These are phyloP conservation scores for Malacosoma neustria DNA, from an alignment of 2,888 invertebrate species.

Conservation along the genomic window DNA sequence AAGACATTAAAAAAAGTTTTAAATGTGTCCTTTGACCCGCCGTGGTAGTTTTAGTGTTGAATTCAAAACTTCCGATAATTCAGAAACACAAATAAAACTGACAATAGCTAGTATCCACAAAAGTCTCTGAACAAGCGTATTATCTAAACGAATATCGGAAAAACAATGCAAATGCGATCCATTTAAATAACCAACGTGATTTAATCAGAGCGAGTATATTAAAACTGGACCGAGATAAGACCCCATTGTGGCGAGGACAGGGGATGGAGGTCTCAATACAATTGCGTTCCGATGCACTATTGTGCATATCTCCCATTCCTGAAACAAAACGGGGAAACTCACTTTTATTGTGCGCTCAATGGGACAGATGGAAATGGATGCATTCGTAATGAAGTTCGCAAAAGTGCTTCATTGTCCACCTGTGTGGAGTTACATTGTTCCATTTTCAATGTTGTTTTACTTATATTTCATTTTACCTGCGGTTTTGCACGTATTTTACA, in stretches of 20 bases:
- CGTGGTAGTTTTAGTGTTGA: too few species aligned
- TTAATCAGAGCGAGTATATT: constrained; percentile 42
- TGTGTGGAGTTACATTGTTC: constrained; percentile 4
- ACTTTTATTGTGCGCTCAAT: constrained; percentile 64
- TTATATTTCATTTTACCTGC: too few species aligned
- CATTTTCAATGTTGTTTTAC: too few species aligned
- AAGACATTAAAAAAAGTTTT: too few species aligned
- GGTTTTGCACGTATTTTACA: too few species aligned
- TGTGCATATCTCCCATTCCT: constrained; percentile 49
- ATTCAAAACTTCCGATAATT: too few species aligned
- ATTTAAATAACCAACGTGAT: constrained; percentile 22
- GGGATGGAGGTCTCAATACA: constrained; percentile 30
- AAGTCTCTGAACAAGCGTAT: too few species aligned
- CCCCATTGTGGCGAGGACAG: constrained; percentile 55
- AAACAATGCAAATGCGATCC: background rate
- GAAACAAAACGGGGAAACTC: constrained; percentile 50
- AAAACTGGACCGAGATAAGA: constrained; percentile 52
- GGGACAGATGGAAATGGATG: constrained; percentile 46
- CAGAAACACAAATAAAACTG: too few species aligned
- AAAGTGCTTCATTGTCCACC: constrained; percentile 8
- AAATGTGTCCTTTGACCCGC: too few species aligned
- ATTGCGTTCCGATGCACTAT: constrained; percentile 46
- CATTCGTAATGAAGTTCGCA: constrained; percentile 32
- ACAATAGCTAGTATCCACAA: too few species aligned
- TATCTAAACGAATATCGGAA: too few species aligned